phyloP scores from a whole-genome alignment of 2,113 vertebrate genomes.

The Istiophorus platypterus region DNA sequence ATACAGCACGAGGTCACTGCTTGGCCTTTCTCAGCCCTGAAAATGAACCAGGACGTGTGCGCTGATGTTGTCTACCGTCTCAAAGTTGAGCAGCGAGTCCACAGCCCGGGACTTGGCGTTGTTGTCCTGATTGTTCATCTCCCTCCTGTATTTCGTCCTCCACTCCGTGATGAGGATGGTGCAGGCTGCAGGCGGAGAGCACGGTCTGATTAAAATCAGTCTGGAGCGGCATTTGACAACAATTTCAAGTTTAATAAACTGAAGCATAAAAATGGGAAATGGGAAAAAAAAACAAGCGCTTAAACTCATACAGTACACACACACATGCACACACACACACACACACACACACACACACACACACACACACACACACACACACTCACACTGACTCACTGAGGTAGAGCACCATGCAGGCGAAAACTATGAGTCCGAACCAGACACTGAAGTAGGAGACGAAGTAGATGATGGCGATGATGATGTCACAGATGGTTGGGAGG shows the following conservation, averaged over 20 bases:
- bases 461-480: constrained; percentile 1
- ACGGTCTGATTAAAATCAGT: not conserved
- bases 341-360: too few relatives aligned
- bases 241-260: not conserved
- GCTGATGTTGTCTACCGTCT: constrained; percentile 85
- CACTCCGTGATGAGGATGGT: constrained; percentile 93
- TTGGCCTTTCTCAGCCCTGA: too few relatives aligned
- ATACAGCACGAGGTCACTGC: too few relatives aligned
- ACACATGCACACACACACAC: too few relatives aligned
- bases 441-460: not conserved
- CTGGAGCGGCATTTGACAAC: too few relatives aligned
- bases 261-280: not conserved
- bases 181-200: constrained; percentile 79
- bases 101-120: constrained; percentile 89
- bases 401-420: constrained; percentile 1
- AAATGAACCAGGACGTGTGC: not conserved
- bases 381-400: constrained; percentile 82
- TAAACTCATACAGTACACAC: too few relatives aligned
- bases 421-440: not conserved
- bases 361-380: not conserved
- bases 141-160: constrained; percentile 91
- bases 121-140: constrained; percentile 91
- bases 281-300: too few relatives aligned
- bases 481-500: not conserved
- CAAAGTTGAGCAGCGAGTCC: constrained; percentile 94